These are phyloP conservation scores for Vespertilio murinus DNA, from an alignment of 2,797 vertebrate genomes.

Conservation along the genomic window DNA sequence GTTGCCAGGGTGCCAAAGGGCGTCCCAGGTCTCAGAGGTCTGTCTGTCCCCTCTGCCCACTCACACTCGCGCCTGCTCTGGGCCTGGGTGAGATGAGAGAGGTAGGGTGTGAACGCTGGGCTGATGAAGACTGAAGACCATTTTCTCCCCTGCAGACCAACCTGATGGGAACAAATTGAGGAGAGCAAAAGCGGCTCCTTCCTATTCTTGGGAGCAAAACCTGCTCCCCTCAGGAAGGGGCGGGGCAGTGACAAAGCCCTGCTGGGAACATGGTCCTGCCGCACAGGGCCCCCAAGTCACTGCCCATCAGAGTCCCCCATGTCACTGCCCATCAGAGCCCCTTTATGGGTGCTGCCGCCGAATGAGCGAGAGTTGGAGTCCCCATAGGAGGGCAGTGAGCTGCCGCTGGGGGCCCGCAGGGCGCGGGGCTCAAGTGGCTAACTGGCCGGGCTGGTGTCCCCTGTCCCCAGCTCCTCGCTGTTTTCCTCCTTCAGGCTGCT, in stretches of 20 bases:
- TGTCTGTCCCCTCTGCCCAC: no score
- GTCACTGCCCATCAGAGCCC: constrained; percentile 18
- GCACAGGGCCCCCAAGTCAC: neutral
- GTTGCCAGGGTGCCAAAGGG: constrained; percentile 59
- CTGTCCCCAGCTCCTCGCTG: constrained; percentile 82
- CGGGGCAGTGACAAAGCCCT: constrained; percentile 49
- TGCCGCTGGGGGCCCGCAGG: constrained; percentile 83
- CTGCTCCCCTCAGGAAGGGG: constrained; percentile 64
- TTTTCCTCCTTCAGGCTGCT: constrained; percentile 88
- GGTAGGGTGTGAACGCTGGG: constrained; percentile 79
- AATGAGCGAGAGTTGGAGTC: constrained; percentile 69
- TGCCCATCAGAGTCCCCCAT: neutral
- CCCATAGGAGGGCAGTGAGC: constrained; percentile 84
- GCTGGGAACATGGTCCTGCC: constrained; percentile 26
- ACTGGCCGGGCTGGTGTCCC: constrained; percentile 77
- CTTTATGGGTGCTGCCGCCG: constrained; percentile 70
- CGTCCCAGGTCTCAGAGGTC: constrained; percentile 2
- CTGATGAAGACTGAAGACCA: constrained; percentile 82
- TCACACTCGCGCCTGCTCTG: no score
- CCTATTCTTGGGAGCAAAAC: constrained; percentile 77
- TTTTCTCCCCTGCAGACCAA: constrained; percentile 73
- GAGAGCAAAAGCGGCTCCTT: constrained; percentile 61
- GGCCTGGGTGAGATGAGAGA: constrained; percentile 64
- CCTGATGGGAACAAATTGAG: constrained; percentile 76
- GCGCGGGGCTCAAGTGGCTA: constrained; percentile 82